Base-by-base conservation (phyloP, 2,113 vertebrate species). In the Ciconia stormi region DNA sequence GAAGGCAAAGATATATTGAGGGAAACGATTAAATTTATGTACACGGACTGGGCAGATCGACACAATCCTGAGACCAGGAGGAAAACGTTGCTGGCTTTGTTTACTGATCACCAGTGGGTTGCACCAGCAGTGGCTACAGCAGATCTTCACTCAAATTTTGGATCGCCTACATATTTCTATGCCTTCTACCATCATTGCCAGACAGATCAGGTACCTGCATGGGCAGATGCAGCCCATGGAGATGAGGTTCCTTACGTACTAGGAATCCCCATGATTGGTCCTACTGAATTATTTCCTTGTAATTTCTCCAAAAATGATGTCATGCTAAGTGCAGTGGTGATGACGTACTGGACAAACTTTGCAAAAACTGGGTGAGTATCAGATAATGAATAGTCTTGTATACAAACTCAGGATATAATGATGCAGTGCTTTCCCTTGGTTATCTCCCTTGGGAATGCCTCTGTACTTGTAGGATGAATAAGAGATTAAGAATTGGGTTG, bases 291-390 rank as follows among this genome's bases (percentile, higher is more conserved):
- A 74, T 99, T 99, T 98, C 99, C 99, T 89, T 99, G 99, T 93
- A 99, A 99, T 98, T 99, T 99, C 98, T 99, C 99, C 66, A 99
- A 99, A 98, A 99, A 99, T 63, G 99, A 99, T 44, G 99, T 99
- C 96, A 99, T 99, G 99, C 98, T 99, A 86, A 99, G 99, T 52
- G 99, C 99, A 1, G 99, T 99, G 71, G 99, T 99, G 96, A 99
- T 99, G 99, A 99, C 99, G 2, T 99, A 99, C 96, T 99, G 99
- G 99, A 99, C 99, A 56, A 99, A 99, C 97, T 99, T 99, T 92
- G 99, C 99, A 93, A 99, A 99, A 97, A 99, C 99, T 29, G 99
- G 99, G 99, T 99, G 98, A 96, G 98, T 99, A 95, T 8, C 53
- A 15, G 18, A 62, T 29, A 58, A 87, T 25, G 18, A 55, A 69